These are phyloP conservation scores for Drosophila kanekoi DNA, from an alignment of 2,888 invertebrate genomes.

Conservation along the genomic window DNA sequence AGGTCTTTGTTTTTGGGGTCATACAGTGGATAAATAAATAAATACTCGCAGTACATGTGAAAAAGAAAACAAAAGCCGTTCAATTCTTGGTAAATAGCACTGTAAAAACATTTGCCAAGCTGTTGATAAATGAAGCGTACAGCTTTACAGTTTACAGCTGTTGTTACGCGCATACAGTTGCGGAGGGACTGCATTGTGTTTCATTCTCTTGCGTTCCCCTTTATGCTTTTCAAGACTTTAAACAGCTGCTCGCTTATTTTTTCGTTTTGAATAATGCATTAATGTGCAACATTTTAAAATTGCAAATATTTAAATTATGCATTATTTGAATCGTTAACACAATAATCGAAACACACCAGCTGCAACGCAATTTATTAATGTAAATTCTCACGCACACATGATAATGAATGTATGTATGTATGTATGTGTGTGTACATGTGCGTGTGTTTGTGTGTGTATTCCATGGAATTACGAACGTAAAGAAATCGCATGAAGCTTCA, in stretches of 20 bases:
- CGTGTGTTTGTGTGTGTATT: neutral
- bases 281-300: neutral
- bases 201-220: conserved; percentile 6
- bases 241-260: conserved; percentile 9
- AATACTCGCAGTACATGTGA: neutral
- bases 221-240: neutral
- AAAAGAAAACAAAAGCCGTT: neutral
- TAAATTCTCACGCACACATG: neutral
- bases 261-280: neutral
- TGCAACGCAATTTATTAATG: conserved; percentile 20
- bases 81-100: conserved; percentile 14
- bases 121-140: conserved; percentile 16
- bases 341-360: conserved; percentile 25
- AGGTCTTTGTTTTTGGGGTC: conserved; percentile 27
- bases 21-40: conserved; percentile 8
- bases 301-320: conserved; percentile 6
- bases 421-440: neutral
- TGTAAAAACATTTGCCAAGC: conserved; percentile 22
- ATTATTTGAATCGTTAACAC: conserved; percentile 36
- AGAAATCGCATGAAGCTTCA: conserved; percentile 17
- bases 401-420: too few relatives aligned
- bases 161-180: too few relatives aligned
- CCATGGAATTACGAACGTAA: conserved; percentile 1
- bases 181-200: neutral
- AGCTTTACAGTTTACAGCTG: conserved; percentile 6